Evolutionary conservation across 1,140 invertebrate genomes (phyloP), one percentile per base, ranked within the genome.

Genomic region (Leptonema lineaticorne): DNA sequence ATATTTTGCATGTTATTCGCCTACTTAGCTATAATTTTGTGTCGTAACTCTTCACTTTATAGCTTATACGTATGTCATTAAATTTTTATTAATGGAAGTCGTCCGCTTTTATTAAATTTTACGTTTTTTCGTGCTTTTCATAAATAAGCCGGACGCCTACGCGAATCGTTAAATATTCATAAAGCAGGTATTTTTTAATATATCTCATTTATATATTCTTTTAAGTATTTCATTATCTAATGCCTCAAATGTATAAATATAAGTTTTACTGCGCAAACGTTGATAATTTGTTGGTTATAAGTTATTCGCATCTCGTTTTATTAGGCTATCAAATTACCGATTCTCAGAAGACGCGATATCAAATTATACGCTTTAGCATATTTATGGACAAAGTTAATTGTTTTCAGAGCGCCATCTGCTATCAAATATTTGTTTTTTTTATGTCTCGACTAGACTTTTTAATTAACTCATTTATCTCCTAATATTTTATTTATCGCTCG

Each of bases 401-500:
- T 64, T 64, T 64, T 20, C 63, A 53, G 53, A 64, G 63, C 63
- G 63, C 63, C 63, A 64, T 64, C 63, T 50, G 63, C 63, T 46
- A 64, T 64, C 63, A 64, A 64, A 64, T 64, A 64, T 64, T 64
- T 64, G 63, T 46, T 53, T 48, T 64, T n/a, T 64, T 64, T 64
- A 64, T 64, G 45, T 64, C 18, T 18, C 18, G 18, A 64, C 28
- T 41, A 30, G 29, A 53, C 29, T 53, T 64, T 53, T 30, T 53
- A 64, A 64, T 64, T 64, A 64, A 64, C 48, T 50, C 45, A 50
- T 50, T 64, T 64, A 50, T 59, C 48, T 64, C 28, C 63, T 64
- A 50, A 30, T 64, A 48, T 64, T 64, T 64, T 64, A 64, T 64
- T 64, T 64, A 64, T 64, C 20, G 63, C 59, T 29, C 29, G 33